phyloP scores from a whole-genome alignment of 2,888 invertebrate genomes.

The Lasioglossum pauxillum region DNA sequence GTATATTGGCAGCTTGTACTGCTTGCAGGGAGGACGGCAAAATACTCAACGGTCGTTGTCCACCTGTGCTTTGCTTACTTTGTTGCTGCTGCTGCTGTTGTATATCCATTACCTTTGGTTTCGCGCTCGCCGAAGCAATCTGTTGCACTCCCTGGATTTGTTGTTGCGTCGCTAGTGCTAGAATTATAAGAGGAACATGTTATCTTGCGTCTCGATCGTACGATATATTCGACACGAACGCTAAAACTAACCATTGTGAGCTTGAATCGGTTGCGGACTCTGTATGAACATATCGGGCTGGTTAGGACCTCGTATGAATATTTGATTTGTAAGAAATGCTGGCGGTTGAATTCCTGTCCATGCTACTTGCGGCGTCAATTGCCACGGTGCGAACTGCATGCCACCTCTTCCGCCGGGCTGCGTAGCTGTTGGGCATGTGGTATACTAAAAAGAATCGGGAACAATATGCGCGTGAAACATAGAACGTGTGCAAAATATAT shows the following conservation, averaged over 20 bases:
- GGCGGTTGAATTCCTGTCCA: slow-evolving; percentile 92
- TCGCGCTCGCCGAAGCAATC: slow-evolving; percentile 82
- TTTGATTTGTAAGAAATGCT: slow-evolving; percentile 90
- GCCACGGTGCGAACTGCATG: slow-evolving; percentile 93
- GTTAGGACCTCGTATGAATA: slow-evolving; percentile 91
- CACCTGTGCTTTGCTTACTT: slow-evolving; percentile 77
- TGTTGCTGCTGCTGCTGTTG: slow-evolving; percentile 83
- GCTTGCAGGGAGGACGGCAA: slow-evolving; percentile 86
- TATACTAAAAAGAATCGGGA: slow-evolving; percentile 78
- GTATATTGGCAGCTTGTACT: slow-evolving; percentile 86
- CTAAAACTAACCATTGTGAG: slow-evolving; percentile 88
- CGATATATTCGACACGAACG: not conserved
- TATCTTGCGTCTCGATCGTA: not conserved
- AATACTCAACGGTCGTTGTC: slow-evolving; percentile 85
- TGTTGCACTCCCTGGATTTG: slow-evolving; percentile 83
- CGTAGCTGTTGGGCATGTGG: slow-evolving; percentile 82
- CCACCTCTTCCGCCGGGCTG: slow-evolving; percentile 80
- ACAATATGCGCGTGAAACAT: not conserved
- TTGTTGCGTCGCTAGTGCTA: slow-evolving; percentile 84
- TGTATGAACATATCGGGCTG: slow-evolving; percentile 95
- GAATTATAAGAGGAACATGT: slow-evolving; percentile 20
- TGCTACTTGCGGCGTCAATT: slow-evolving; percentile 90
- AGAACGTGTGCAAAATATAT: not conserved
- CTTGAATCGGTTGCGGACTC: slow-evolving; percentile 89
- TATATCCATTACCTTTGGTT: slow-evolving; percentile 83